phyloP scores from a whole-genome alignment of 2,888 invertebrate genomes.

The Cephus pulcher region DNA sequence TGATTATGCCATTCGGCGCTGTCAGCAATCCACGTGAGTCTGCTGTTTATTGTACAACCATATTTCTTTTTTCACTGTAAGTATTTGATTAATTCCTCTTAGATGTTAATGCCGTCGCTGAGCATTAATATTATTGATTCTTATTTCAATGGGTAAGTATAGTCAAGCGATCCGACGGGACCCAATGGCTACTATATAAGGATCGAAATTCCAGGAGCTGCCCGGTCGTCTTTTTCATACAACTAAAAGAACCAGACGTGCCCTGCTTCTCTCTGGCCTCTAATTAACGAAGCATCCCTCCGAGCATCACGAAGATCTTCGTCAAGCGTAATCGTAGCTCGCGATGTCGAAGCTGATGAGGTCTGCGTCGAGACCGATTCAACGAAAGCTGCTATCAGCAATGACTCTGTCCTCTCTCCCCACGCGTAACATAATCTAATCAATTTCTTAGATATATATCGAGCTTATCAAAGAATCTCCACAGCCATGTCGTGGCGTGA shows the following conservation, averaged over 20 bases:
- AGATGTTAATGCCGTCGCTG: neutral
- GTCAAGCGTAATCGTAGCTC: neutral
- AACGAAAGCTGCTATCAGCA: neutral
- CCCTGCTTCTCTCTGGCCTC: neutral
- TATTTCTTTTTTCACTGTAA: neutral
- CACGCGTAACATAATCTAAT: constrained; percentile 5
- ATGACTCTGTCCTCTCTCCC: neutral
- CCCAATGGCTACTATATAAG: neutral
- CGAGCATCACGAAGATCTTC: neutral
- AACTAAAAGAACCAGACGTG: neutral
- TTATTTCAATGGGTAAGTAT: neutral
- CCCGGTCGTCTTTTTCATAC: neutral
- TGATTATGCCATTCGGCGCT: neutral
- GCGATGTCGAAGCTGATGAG: neutral
- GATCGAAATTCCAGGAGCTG: neutral
- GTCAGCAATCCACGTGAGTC: neutral
- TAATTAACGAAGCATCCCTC: neutral
- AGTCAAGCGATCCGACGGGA: neutral
- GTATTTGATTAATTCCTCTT: neutral
- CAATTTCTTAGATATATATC: constrained; percentile 8
- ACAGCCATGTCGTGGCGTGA: neutral
- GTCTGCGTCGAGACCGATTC: neutral
- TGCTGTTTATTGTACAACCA: neutral
- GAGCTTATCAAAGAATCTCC: constrained; percentile 12
- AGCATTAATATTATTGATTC: neutral